Evolutionary conservation across 2,797 vertebrate genomes (phyloP).

Genomic region (Lepilemur septentrionalis): DNA sequence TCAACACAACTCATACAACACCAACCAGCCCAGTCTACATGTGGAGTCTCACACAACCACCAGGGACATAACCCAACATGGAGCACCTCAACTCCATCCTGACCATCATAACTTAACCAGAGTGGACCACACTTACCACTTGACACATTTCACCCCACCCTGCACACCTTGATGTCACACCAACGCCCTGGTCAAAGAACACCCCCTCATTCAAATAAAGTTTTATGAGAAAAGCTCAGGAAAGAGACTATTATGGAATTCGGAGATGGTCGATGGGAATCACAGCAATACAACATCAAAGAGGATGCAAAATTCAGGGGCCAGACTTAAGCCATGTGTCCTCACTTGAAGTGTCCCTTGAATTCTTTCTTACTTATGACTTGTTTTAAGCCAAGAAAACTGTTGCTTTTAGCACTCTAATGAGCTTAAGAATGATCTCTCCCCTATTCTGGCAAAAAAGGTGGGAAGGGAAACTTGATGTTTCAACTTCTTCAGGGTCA

Average conservation of each 20-base stretch:
- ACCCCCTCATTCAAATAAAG: not conserved
- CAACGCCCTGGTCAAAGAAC: not conserved
- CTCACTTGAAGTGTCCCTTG: not conserved
- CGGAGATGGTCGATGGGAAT: not conserved
- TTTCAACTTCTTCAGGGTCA: not conserved
- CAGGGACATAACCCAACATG: not conserved
- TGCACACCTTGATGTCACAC: not conserved
- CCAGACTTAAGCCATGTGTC: not conserved
- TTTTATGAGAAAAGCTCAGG: not conserved
- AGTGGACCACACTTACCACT: not conserved
- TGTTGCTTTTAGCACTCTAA: not conserved
- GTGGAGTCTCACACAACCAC: not conserved
- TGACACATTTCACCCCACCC: not conserved
- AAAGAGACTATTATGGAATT: not conserved
- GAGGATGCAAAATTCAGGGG: not conserved
- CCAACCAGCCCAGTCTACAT: not conserved
- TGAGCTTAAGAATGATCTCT: not conserved
- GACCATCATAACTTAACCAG: not conserved
- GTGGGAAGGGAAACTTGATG: not conserved
- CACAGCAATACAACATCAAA: not conserved
- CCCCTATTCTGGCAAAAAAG: not conserved
- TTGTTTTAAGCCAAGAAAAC: not conserved
- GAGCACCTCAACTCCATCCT: not conserved
- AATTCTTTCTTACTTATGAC: not conserved
- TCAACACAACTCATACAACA: not conserved